Evolutionary conservation across 2,113 vertebrate species (phyloP).

Genomic region (pig (Sus scrofa)): T2T-Sscrofa CM000812.6:128043501-128044000

Average conservation of each 20-base stretch:
- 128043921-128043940: too few species aligned
- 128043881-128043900: neutral
- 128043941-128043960: too few species aligned
- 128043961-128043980: too few species aligned
- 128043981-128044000: too few species aligned
- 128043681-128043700: neutral
- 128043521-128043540: neutral
- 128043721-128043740: neutral
- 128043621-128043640: neutral
- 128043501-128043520: neutral
- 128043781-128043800: neutral
- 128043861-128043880: neutral
- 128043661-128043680: neutral
- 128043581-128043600: conserved; percentile 2
- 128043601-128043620: neutral
- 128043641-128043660: neutral
- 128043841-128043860: neutral
- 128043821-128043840: neutral
- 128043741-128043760: neutral
- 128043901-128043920: too few species aligned
- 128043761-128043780: neutral
- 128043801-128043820: neutral
- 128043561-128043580: neutral
- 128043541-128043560: neutral
- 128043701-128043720: neutral